A percentile compares a stretch with the other conserved stretches of the same genome.
phyloP scores from a whole-genome alignment of 1,140 invertebrate species.

The Latrodectus geometricus region DNA sequence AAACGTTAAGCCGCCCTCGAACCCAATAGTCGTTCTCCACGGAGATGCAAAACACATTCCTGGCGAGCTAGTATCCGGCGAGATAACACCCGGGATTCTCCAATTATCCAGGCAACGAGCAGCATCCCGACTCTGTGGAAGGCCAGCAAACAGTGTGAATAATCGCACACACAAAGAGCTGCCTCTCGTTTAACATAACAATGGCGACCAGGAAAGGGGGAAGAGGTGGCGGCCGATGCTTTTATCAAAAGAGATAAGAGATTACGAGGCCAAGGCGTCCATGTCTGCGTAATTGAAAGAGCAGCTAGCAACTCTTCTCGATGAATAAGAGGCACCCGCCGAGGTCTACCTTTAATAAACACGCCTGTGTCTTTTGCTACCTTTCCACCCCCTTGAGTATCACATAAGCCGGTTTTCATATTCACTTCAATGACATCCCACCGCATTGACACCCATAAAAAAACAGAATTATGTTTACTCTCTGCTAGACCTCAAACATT shows the following conservation, averaged over 20 bases:
- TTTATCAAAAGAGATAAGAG: constrained; percentile 2
- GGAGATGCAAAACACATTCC: neutral
- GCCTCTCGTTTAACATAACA: neutral
- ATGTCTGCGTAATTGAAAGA: neutral
- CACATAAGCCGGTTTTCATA: neutral
- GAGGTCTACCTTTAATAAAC: neutral
- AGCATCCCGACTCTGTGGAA: neutral
- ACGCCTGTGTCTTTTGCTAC: neutral
- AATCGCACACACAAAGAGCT: neutral
- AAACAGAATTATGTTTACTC: neutral
- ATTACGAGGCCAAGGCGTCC: neutral
- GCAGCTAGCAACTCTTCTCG: neutral
- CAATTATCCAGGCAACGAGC: neutral
- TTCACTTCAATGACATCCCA: neutral
- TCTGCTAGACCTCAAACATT: neutral
- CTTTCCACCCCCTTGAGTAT: neutral
- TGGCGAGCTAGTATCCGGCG: too few relatives aligned
- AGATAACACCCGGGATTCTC: neutral
- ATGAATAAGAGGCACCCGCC: neutral
- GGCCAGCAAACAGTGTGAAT: neutral
- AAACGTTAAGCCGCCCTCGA: neutral
- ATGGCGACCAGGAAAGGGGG: neutral
- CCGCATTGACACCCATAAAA: neutral
- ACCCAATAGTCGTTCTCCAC: neutral
- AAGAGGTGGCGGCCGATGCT: neutral